Evolutionary conservation across 2,113 vertebrate genomes (phyloP).

Genomic region (Raja brachyura): DNA sequence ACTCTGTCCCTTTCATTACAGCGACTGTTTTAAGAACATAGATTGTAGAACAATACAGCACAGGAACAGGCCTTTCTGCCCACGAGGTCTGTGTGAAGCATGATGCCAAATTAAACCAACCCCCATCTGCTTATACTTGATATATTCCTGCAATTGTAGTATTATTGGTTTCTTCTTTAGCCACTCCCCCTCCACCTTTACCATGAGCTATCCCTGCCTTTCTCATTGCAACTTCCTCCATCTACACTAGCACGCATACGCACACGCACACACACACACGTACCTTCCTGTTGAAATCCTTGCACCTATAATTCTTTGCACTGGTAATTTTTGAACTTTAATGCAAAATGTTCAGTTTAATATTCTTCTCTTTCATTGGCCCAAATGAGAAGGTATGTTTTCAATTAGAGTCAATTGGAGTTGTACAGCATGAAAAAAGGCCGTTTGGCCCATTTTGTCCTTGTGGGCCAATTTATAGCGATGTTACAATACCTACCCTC

Average conservation of each 20-base stretch:
- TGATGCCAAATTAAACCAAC: background rate
- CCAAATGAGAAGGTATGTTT: background rate
- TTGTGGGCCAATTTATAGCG: no score
- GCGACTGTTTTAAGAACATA: background rate
- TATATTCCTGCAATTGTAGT: background rate
- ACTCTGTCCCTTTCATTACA: background rate
- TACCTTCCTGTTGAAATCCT: background rate
- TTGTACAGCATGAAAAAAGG: no score
- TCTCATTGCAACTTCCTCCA: no score
- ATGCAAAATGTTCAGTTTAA: no score
- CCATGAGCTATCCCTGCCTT: background rate
- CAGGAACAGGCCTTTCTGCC: background rate
- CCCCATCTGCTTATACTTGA: background rate
- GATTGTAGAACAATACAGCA: no score
- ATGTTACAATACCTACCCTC: no score
- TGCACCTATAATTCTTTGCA: background rate
- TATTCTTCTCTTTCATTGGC: no score
- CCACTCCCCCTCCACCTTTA: background rate
- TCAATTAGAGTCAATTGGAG: background rate
- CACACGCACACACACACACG: no score
- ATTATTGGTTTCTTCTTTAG: background rate
- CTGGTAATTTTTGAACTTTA: no score
- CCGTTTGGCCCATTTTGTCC: no score
- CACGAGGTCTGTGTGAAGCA: background rate
- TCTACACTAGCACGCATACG: no score